Percentiles rank a stretch among this genome's conserved stretches.
phyloP scores from a whole-genome alignment of 2,888 invertebrate species.

The Clanis bilineata region DNA sequence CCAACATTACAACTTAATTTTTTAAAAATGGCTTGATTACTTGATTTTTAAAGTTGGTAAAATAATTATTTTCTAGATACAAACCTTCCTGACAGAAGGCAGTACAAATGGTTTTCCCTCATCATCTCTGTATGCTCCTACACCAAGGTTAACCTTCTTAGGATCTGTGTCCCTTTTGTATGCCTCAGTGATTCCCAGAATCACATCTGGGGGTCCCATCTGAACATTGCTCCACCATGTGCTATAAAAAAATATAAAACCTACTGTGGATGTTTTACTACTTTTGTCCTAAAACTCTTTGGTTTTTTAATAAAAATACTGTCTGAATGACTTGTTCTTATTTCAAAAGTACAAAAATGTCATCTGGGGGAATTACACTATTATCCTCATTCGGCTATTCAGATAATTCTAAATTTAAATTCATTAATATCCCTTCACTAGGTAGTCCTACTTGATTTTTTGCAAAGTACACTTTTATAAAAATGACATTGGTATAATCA shows the following conservation, averaged over 20 bases:
- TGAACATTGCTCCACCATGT: conserved; percentile 94
- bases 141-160: conserved; percentile 98
- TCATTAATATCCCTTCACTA: not conserved
- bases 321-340: too few species aligned
- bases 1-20: too few species aligned
- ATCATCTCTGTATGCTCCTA: conserved; percentile 98
- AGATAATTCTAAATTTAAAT: not conserved
- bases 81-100: conserved; percentile 90
- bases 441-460: too few species aligned
- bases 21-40: too few species aligned
- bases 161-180: conserved; percentile 94
- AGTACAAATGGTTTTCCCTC: conserved; percentile 97
- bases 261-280: too few species aligned
- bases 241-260: conserved; percentile 66
- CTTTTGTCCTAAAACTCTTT: too few species aligned
- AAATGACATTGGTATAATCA: too few species aligned
- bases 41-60: not conserved
- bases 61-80: conserved; percentile 12
- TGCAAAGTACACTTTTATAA: too few species aligned
- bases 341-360: too few species aligned
- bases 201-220: conserved; percentile 99
- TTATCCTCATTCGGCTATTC: too few species aligned
- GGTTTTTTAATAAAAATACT: not conserved
- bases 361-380: too few species aligned
- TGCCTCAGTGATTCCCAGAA: conserved; percentile 98